Evolutionary conservation across 2,888 invertebrate genomes (phyloP), one percentile per base, ranked within the genome.

Genomic region (Celastrina argiolus): DNA sequence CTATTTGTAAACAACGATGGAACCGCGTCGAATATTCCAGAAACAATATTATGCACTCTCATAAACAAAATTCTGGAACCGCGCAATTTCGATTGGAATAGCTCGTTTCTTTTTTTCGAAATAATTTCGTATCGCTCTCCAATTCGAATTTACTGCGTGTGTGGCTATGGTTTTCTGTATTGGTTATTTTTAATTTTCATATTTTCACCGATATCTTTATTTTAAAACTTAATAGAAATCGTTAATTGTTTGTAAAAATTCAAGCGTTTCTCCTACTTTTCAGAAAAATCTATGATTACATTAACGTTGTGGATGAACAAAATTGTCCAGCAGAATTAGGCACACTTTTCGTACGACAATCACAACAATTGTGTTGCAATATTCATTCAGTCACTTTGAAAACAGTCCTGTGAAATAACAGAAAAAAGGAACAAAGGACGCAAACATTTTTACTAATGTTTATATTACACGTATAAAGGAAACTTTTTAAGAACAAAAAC

Each of bases 381-480:
- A 22, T 51, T 22, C 4, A 51, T 22, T 51, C 10, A 5, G 22
- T 26, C 26, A 51, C 51, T 22, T 22, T 5, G 10, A 22, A 12
- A 51, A 26, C 12, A 51, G 14, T 51, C 22, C 12, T 12, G 5
- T 22, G 6, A 51, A n/a, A 41, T 3, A 51, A 10, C 22, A 22
- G 51, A 51, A 51, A 22, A 36, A 51, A 51, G 22, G 6, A 51
- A 51, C 51, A 51, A 51, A 51, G 22, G 51, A 26, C 51, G 12
- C 51, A 26, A 51, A 14, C 26, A 51, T 34, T 34, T 58, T 31
- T 59, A 16, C 59, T 34, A 59, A 59, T 59, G 10, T 34, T 16
- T 34, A 59, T 51, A 51, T 51, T 51, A 51, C 51, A 51, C 51
- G 51, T 51, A 51, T 59, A 61, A 39, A 39, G 14, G 61, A 61